phyloP scores from a whole-genome alignment of 2,797 vertebrate species.

The Glossophaga mutica region DNA sequence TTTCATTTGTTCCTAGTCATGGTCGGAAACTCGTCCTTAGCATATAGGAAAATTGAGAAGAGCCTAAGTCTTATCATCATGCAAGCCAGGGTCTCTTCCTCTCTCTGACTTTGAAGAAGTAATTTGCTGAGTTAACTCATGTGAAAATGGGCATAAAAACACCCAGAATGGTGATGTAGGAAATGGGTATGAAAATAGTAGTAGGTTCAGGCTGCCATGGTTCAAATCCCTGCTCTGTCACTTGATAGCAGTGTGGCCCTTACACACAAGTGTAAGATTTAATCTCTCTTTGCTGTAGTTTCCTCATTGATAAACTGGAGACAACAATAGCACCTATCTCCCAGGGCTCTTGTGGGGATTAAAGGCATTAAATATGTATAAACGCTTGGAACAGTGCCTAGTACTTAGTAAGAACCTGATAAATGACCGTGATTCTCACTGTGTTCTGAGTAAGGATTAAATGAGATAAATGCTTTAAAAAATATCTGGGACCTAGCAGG shows the following conservation, averaged over 20 bases:
- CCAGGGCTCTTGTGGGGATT: conserved; percentile 29
- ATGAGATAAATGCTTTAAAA: conserved; percentile 41
- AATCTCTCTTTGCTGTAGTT: conserved; percentile 13
- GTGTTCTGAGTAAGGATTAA: conserved; percentile 9
- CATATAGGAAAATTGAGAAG: background rate
- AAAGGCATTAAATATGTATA: conserved; percentile 49
- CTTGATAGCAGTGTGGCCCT: background rate
- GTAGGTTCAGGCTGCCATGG: background rate
- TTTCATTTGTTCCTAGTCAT: background rate
- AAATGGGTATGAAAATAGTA: background rate
- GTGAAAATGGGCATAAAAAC: background rate
- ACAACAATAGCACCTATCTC: conserved; percentile 28
- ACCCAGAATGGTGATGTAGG: background rate
- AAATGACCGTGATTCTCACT: background rate
- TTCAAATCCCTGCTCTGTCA: background rate
- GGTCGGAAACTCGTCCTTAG: background rate
- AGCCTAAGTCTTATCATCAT: background rate
- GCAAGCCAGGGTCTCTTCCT: background rate
- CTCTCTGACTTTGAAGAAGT: background rate
- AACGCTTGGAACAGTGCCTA: conserved; percentile 32
- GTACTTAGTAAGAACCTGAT: conserved; percentile 37
- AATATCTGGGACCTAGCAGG: background rate
- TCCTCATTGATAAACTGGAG: conserved; percentile 41
- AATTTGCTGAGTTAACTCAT: background rate
- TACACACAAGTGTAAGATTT: conserved; percentile 14